These are phyloP conservation scores for Pitangus sulphuratus DNA, from an alignment of 2,797 vertebrate species.

Conservation along the genomic window DNA sequence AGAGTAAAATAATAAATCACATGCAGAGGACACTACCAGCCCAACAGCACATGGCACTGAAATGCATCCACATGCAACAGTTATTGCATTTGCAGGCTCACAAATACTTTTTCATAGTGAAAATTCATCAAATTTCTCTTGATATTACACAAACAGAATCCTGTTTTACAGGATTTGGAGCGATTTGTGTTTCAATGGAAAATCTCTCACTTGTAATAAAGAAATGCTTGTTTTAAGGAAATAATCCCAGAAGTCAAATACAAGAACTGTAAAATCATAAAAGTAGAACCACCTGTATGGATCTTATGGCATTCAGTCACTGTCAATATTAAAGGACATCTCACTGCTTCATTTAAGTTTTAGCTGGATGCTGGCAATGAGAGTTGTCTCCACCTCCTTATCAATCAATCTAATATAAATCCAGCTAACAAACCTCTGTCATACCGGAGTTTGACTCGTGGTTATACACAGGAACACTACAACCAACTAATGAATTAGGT, in stretches of 20 bases:
- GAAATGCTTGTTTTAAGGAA: not conserved
- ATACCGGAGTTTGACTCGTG: not conserved
- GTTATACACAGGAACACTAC: not conserved
- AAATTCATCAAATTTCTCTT: not conserved
- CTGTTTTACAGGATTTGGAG: not conserved
- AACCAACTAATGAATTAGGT: not conserved
- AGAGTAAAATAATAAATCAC: not conserved
- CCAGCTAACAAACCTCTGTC: not conserved
- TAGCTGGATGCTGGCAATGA: not conserved
- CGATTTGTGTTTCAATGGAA: not conserved
- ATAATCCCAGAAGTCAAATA: not conserved
- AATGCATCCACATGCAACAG: fast-evolving
- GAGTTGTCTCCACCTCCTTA: no score
- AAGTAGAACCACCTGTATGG: not conserved
- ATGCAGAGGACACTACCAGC: fast-evolving
- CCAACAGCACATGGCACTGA: fast-evolving
- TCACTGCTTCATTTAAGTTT: not conserved
- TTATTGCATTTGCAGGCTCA: not conserved
- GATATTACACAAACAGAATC: fast-evolving
- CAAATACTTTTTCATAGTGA: not conserved
- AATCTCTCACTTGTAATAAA: no score
- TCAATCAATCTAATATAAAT: not conserved
- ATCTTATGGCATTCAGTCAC: not conserved
- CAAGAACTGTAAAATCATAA: not conserved
- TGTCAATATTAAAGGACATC: not conserved